These are phyloP conservation scores for Regulus satrapa DNA, from an alignment of 2,113 vertebrate genomes.

Conservation along the genomic window DNA sequence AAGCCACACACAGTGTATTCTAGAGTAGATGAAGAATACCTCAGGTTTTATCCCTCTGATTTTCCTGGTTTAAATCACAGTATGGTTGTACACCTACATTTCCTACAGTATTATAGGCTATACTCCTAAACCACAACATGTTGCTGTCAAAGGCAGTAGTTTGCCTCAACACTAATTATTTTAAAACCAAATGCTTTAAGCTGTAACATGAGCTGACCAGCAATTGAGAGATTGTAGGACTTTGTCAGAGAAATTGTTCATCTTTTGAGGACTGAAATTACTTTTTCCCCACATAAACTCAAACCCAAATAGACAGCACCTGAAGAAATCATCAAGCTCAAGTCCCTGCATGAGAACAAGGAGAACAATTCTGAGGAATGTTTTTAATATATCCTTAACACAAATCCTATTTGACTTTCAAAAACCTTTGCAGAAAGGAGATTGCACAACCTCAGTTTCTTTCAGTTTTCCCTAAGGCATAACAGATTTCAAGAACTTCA, in stretches of 20 bases:
- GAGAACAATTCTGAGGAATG: not conserved
- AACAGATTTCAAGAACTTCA: not conserved
- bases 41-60: constrained; percentile 26
- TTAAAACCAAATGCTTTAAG: not conserved
- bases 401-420: not conserved
- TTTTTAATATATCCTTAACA: not conserved
- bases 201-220: not conserved
- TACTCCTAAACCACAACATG: not conserved
- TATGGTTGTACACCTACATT: not conserved
- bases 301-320: not conserved
- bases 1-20: constrained; percentile 28
- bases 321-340: not conserved
- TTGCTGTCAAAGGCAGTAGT: not conserved
- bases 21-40: constrained; percentile 18
- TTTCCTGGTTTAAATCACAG: constrained; percentile 49
- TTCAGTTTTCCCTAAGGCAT: not conserved
- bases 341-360: rapidly evolving
- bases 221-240: not conserved
- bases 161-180: not conserved
- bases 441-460: not conserved
- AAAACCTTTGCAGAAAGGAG: not conserved
- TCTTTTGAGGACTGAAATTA: not conserved
- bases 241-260: not conserved
- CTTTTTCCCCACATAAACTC: not conserved
- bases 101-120: not conserved